Evolutionary conservation across 2,797 vertebrate species (phyloP), one percentile per base, ranked within the genome.

Genomic region (Esox lucius): DNA sequence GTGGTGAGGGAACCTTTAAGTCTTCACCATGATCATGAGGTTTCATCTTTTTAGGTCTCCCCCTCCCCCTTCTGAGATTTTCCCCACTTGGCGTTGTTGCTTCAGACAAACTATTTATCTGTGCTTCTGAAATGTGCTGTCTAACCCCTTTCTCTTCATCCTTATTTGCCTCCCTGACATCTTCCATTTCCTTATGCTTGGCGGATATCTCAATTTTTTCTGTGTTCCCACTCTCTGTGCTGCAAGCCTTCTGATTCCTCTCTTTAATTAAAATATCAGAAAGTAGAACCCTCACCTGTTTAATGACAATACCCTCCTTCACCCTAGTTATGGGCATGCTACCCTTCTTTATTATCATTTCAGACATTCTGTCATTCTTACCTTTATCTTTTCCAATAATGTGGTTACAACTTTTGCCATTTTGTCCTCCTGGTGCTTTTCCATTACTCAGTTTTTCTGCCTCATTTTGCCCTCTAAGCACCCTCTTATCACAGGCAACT

Each of bases 211-310:
- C 66, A 64, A n/a, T 71, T 65, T 24, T 75, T 68, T 74, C 78
- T 28, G 75, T 70, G 19, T 62, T 16, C 62, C 78, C 81, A 59
- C 73, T 67, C 12, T 76, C 78, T 59, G 86, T 76, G 73, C n/a
- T 77, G 51, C 70, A 51, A 11, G 79, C 83, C 72, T 82, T 74
- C 48, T 75, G 46, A 19, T 78, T 16, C 73, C 83, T 78, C 66
- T 87, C 86, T 71, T 79, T 91, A 82, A 83, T 91, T 51, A 93
- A 86, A 83, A 94, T 83, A 84, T 95, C 94, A 13, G 85, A 92
- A 12, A 95, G 79, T 8, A 93, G 70, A 56, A 95, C 89, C 73
- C 83, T 93, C 0, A 89, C 91, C 49, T 90, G 90, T 80, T 94
- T 95, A 64, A 94, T 80, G 28, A 92, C 83, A 6, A 94, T 42